Base-by-base conservation (phyloP, 37 sponge, comb jelly and placozoan genomes). In the Ephydatia muelleri region DNA sequence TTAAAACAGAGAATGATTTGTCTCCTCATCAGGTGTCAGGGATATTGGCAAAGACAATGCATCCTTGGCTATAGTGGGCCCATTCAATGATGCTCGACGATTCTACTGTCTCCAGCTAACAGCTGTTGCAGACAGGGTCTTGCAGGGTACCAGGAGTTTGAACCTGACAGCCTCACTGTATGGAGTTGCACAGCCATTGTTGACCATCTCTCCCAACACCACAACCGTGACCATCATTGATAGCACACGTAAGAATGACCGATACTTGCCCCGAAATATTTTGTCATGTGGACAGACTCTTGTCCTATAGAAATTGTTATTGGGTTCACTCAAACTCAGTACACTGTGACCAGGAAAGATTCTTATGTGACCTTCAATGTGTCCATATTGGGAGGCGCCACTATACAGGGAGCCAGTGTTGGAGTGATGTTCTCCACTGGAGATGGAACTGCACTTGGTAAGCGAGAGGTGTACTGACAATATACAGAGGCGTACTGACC, bases 381-480 rank as follows among this genome's bases (percentile, higher is more conserved):
- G 11, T 48, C 25, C 26, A 65, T 87, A 14, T 16, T 70, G 11
- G 70, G 36, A n/a, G 19, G 31, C 32, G 57, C 16, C 19, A 11
- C 19, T 14, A 57, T 57, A 57, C 67, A 81, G 35, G 82, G 69
- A 28, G 47, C 14, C 26, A 12, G 48, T 5, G 36, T 13, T 26
- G 34, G n/a, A 32, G 47, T 87, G 19, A 23, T 6, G 16, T 70
- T 80, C 34, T 33, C 35, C 57, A 80, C 72, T 67, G 8, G 6
- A 26, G 33, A 65, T 35, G 65, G 43, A n/a, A 72, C 43, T 35
- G 87, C 87, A 21, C 21, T 38, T 31, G 81, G 87, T 86, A 66
- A 74, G 87, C 27, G n/a, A 30, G 25, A 36, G 32, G 72, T n/a
- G 14, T 33, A 71, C 30, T 71, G 30, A 30, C 25, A 9, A 26